Conservation (phyloP, 2,797 vertebrate species). For the Diplodus puntazzo region DNA sequence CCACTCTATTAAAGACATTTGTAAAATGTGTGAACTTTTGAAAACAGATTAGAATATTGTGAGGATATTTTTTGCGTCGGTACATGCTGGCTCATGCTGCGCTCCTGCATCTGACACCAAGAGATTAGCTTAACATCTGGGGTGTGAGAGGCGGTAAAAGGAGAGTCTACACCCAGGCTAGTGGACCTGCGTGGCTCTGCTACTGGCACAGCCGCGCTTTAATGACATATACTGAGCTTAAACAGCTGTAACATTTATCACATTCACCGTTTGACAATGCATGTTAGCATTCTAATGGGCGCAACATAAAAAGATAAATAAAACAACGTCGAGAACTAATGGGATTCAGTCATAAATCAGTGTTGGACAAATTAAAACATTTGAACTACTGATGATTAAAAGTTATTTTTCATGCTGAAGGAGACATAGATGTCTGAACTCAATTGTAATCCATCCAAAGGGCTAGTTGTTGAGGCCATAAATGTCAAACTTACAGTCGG, state of each 20-base stretch:
- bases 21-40: background rate
- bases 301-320: background rate
- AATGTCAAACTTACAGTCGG: background rate
- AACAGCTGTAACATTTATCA: background rate
- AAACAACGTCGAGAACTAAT: too few species aligned
- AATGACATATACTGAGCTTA: background rate
- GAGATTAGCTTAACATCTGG: background rate
- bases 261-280: background rate
- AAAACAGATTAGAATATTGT: background rate
- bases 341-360: background rate
- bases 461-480: too few species aligned
- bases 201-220: background rate
- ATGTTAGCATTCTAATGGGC: background rate
- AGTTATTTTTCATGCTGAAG: background rate
- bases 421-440: background rate
- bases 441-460: background rate
- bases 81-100: background rate
- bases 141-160: background rate
- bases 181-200: background rate
- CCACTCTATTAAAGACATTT: background rate
- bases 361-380: background rate
- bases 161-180: background rate
- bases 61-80: background rate
- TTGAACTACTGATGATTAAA: background rate
- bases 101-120: background rate